phyloP scores from a whole-genome alignment of 2,113 vertebrate genomes.

The Leptobrachium ailaonicum region DNA sequence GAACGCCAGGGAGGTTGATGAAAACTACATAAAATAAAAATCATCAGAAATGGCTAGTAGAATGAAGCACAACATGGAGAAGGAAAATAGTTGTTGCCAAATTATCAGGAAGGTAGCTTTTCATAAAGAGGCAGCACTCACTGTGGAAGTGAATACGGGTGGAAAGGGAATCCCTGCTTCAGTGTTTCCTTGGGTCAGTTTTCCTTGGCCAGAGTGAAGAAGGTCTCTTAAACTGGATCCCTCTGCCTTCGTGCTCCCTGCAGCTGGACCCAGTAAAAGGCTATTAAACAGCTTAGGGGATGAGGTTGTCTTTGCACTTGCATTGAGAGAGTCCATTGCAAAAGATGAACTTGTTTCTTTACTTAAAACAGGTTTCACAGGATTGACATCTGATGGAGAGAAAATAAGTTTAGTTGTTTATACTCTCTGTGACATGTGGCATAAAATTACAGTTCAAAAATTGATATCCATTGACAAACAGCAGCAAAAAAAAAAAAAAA shows the following conservation, averaged over 20 bases:
- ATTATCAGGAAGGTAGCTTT: not conserved
- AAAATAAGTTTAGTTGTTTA: not conserved
- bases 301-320: constrained; percentile 82
- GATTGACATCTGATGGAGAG: constrained; percentile 76
- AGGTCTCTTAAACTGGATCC: constrained; percentile 95
- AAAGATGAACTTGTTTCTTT: constrained; percentile 89
- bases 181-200: constrained; percentile 84
- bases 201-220: constrained; percentile 92
- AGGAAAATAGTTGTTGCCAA: too few species aligned
- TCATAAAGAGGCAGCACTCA: constrained; percentile 62
- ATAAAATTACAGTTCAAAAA: too few species aligned
- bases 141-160: constrained; percentile 88
- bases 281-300: constrained; percentile 96
- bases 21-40: too few species aligned
- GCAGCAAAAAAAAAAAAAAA: too few species aligned
- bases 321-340: constrained; percentile 89
- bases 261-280: constrained; percentile 85
- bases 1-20: too few species aligned
- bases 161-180: constrained; percentile 92
- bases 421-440: too few species aligned
- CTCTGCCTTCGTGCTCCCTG: constrained; percentile 89
- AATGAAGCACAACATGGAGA: too few species aligned
- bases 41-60: too few species aligned
- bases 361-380: constrained; percentile 87
- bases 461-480: too few species aligned